Evolutionary conservation across 2,888 invertebrate genomes (phyloP), one percentile per base, ranked within the genome.

Genomic region (Hydraecia micacea): DNA sequence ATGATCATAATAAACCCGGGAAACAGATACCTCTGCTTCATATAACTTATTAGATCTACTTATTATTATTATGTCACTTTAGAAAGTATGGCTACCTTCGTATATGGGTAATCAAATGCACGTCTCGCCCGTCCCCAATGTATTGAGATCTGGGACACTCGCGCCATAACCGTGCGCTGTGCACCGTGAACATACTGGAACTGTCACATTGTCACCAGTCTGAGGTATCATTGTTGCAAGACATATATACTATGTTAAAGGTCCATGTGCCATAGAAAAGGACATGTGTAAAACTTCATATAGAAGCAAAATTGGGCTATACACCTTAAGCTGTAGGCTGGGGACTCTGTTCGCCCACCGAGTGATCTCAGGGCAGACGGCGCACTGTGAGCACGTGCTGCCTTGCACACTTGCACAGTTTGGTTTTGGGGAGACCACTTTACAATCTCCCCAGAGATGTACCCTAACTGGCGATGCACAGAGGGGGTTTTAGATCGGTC

Each of bases 111-210:
- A 78, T 73, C 63, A 63, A 79, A 83, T 83, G 75, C 86, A 73
- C 2, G 77, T 68, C 77, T 73, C 71, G 74, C 80, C n/a, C 77
- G 88, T 88, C 87, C 86, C 83, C 80, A 25, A 80, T 79, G 86
- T 78, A 85, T 82, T 79, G 46, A 75, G 81, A 87, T 80, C 79
- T 85, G 67, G 87, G 75, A 74, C 88, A 80, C 55, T 69, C 65
- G 49, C 71, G 68, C 85, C 83, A 70, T 88, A 89, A 82, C 78
- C 66, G 72, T 11, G 8, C 4, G 9, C 28, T 21, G 58, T 52
- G 13, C 13, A n/a, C 69, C 62, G 32, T 69, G 21, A 21, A 28
- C 21, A 60, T 52, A 77, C 62, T 66, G 67, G 42, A 70, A 65
- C 62, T 36, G 58, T 39, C 65, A 42, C 15, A 65, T 62, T 52